Evolutionary conservation across 2,888 invertebrate species (phyloP), one percentile per base, ranked within the genome.

Genomic region (Lycia hirtaria): DNA sequence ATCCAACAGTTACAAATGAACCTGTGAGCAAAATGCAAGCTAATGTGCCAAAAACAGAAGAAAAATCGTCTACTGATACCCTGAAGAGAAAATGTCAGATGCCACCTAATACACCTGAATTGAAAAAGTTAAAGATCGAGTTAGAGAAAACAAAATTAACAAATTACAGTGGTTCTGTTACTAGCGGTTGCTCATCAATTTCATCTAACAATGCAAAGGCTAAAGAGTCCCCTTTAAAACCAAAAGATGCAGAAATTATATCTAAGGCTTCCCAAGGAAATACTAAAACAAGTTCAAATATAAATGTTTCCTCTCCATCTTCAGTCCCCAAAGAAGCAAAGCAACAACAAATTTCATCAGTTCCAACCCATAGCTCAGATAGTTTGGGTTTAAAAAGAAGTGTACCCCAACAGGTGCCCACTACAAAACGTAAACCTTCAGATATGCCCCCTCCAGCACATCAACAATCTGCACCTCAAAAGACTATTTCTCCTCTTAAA

Each of bases 391-490:
- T 80, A 6, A 91, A 90, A 66, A 80, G 87, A 64, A 64, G 75
- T 56, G 75, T 79, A n/a, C 55, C 81, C 35, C 83, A 80, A 58
- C 77, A 65, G 63, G 67, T 76, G 33, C 84, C 85, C 72, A 90
- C 93, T 70, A 89, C 93, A 59, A 93, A 92, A 80, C 80, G 87
- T 49, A 93, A 93, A 86, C 80, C 83, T 67, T 75, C 82, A 68
- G 88, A 83, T 83, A 51, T 53, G 41, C 69, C 43, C 30, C 68
- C 52, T 28, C 68, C 38, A 37, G 48, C 26, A 65, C 44, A 55
- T 65, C 79, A 73, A 49, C 47, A 76, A 19, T 50, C 75, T 45
- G 24, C 72, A 60, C 47, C 66, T 45, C 79, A 73, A 59, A 89
- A 87, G 76, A 76, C 83, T 22, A 80, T 88, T 30, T 88, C 90